A percentile compares a stretch with the other conserved stretches of the same genome.
These are phyloP conservation scores for Agapornis roseicollis DNA, from an alignment of 2,113 vertebrate genomes.

Conservation along the genomic window DNA sequence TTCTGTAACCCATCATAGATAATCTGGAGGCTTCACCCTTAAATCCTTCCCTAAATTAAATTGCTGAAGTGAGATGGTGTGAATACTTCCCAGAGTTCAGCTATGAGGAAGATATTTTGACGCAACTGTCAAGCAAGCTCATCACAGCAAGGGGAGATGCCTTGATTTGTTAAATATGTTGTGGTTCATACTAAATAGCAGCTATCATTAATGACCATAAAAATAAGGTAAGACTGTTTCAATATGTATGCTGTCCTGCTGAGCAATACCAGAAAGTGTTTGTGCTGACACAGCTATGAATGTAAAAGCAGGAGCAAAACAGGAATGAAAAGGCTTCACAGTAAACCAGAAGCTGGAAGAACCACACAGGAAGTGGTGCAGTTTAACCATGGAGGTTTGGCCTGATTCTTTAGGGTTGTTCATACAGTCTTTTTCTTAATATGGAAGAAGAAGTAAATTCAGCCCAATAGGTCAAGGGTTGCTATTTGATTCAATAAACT, in stretches of 20 bases:
- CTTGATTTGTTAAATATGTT: background rate
- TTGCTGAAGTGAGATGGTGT: background rate
- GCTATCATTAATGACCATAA: background rate
- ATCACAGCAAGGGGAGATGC: background rate
- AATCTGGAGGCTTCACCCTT: background rate
- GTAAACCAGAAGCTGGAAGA: background rate
- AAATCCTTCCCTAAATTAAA: background rate
- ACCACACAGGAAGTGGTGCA: background rate
- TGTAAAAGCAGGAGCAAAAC: background rate
- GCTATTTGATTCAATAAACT: background rate
- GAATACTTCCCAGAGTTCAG: background rate
- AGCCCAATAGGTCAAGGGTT: background rate
- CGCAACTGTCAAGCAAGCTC: background rate
- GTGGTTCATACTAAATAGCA: background rate
- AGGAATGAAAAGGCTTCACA: background rate
- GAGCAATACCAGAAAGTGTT: background rate
- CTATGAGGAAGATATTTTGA: background rate
- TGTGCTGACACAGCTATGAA: background rate
- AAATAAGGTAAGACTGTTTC: background rate
- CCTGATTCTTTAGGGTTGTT: background rate
- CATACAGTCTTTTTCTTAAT: background rate
- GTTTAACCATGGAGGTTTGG: accelerated
- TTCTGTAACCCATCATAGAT: background rate
- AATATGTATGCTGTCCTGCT: background rate
- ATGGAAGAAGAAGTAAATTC: background rate